These are phyloP conservation scores for Andrena bucephala DNA, from an alignment of 2,888 invertebrate species.

Conservation along the genomic window DNA sequence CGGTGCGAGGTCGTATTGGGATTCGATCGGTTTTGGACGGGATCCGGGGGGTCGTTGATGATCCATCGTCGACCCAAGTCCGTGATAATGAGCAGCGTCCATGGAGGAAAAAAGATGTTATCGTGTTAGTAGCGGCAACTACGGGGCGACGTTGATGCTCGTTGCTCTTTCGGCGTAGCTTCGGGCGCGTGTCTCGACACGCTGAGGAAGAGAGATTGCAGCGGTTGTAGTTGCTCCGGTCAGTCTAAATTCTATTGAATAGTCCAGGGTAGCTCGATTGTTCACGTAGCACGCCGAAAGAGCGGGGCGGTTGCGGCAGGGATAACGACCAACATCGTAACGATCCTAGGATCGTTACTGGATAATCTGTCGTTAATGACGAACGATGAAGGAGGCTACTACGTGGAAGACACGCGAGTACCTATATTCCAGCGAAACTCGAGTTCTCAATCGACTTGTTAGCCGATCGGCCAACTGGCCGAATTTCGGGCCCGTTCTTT, in stretches of 20 bases:
- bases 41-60: conserved; percentile 54
- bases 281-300: conserved; percentile 8
- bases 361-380: neutral
- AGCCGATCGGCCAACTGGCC: too few species aligned
- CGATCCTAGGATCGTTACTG: neutral
- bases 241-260: too few species aligned
- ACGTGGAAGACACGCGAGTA: too few species aligned
- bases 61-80: conserved; percentile 73
- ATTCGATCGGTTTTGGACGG: conserved; percentile 51
- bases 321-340: neutral
- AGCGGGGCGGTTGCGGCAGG: neutral
- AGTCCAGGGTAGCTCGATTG: too few species aligned
- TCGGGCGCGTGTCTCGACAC: neutral
- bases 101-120: conserved; percentile 76
- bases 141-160: conserved; percentile 24
- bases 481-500: too few species aligned
- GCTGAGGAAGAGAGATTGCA: neutral
- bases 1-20: conserved; percentile 44
- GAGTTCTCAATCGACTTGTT: too few species aligned
- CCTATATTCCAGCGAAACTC: too few species aligned
- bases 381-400: neutral
- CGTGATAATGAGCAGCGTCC: conserved; percentile 79
- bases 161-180: conserved; percentile 35
- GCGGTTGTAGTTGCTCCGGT: too few species aligned
- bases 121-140: conserved; percentile 74